A percentile compares a stretch with the other conserved stretches of the same genome.
phyloP scores from a whole-genome alignment of 2,888 invertebrate species.

The Aspidapion aeneum region DNA sequence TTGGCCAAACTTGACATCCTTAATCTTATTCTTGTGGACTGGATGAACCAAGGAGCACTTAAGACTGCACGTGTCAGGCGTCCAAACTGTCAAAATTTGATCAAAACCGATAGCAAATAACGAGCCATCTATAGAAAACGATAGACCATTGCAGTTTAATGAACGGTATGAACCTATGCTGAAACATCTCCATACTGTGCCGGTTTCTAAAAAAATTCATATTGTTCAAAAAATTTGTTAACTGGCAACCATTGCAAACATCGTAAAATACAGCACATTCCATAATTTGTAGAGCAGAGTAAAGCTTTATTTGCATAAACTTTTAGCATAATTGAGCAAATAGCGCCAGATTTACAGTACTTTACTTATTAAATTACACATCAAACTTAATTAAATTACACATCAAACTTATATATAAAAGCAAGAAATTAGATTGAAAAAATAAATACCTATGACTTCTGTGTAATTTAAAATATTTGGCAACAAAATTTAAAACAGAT shows the following conservation, averaged over 20 bases:
- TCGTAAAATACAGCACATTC: too few species aligned
- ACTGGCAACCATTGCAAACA: background rate
- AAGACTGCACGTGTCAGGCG: slow-evolving; percentile 56
- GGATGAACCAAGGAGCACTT: slow-evolving; percentile 55
- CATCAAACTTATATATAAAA: too few species aligned
- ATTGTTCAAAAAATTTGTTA: background rate
- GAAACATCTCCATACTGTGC: slow-evolving; percentile 63
- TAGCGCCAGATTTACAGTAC: too few species aligned
- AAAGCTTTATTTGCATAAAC: too few species aligned
- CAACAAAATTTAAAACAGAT: too few species aligned
- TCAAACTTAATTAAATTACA: too few species aligned
- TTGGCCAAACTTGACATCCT: slow-evolving; percentile 57
- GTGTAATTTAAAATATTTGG: too few species aligned
- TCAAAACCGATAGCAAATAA: slow-evolving; percentile 67
- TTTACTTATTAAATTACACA: too few species aligned
- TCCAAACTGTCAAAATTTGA: slow-evolving; percentile 66
- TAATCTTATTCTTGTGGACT: slow-evolving; percentile 38
- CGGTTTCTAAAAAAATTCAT: slow-evolving; percentile 46
- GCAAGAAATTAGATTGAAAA: too few species aligned
- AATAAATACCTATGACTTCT: too few species aligned
- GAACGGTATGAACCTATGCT: slow-evolving; percentile 61
- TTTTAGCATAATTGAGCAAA: too few species aligned
- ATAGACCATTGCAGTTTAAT: slow-evolving; percentile 54
- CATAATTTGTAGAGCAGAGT: too few species aligned
- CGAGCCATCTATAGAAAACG: slow-evolving; percentile 75